These are phyloP conservation scores for Dicrurus megarhynchus DNA, from an alignment of 2,113 vertebrate species.

Conservation along the genomic window DNA sequence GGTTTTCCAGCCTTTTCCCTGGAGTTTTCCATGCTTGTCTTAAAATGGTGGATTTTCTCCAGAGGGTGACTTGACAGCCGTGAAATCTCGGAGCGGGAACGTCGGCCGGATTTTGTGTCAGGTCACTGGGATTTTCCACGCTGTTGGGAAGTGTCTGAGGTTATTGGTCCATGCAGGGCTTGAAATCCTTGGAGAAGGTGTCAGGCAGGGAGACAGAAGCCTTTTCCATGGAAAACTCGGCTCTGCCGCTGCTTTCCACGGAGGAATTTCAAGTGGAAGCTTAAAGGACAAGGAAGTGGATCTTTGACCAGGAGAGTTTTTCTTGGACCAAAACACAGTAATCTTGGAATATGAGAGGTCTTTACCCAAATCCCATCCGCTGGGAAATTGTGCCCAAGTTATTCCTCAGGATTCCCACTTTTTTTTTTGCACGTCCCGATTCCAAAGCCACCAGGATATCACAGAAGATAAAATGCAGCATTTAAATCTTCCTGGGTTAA, in stretches of 20 bases:
- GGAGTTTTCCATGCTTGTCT: background rate
- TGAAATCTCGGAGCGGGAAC: background rate
- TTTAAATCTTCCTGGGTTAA: background rate
- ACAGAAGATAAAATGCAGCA: background rate
- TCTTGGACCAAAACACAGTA: fast-evolving
- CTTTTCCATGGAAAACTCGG: background rate
- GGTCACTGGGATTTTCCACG: background rate
- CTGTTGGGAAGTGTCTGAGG: background rate
- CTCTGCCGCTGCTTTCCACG: fast-evolving
- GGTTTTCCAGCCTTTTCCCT: background rate
- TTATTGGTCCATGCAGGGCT: background rate
- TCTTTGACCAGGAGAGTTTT: background rate
- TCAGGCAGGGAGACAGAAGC: background rate
- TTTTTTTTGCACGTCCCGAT: fast-evolving
- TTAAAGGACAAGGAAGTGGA: background rate
- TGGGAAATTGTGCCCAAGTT: background rate
- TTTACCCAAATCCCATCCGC: background rate
- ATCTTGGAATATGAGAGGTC: background rate
- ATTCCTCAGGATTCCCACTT: background rate
- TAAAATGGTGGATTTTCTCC: background rate
- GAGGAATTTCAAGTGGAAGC: background rate
- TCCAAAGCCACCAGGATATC: fast-evolving
- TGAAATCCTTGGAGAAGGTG: background rate
- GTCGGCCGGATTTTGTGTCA: background rate
- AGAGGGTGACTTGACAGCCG: background rate